Evolutionary conservation across 2,797 vertebrate genomes (phyloP), one percentile per base, ranked within the genome.

Genomic region (Tragopan temminckii): DNA sequence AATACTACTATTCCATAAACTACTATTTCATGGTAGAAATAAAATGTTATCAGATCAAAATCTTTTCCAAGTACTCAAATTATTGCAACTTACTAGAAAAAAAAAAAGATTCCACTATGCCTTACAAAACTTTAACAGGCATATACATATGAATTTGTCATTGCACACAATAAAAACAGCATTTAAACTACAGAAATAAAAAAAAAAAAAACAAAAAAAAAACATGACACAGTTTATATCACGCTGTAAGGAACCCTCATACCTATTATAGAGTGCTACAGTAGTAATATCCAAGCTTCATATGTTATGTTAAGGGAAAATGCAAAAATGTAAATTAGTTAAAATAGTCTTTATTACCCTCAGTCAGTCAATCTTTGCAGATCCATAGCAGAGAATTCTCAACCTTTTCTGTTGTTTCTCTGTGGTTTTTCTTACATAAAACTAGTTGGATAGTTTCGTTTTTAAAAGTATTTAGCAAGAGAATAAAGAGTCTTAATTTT

Each of bases 251-350:
- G 91, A 93, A 91, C 80, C 88, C 63, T 94, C 89, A 77, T 88
- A 80, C 85, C 91, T 96, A 27, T 61, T 74, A 35, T 42, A 77
- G 40, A 58, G 33, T 74, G 59, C 83, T 94, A 71, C 68, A 91
- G 80, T 80, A 95, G 87, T 83, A 94, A 83, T 81, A 93, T 35
- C 77, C 85, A 88, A 1, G 29, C 80, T 94, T 93, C 94, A 74
- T 91, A 86, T 81, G 86, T 61, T 72, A 1, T 88, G 80, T 94
- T 94, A 90, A 64, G 72, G 89, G 80, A 94, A 92, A 93, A 93
- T 90, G 40, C 89, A 90, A 93, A 93, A 93, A 93, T 90, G 43
- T 88, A 90, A 92, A 88, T 94, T 93, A 91, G 85, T 96, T 94
- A 90, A 91, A 96, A 72, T 66, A 76, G 77, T 46, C 85, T 91